Conservation (phyloP, 1,140 invertebrate genomes). For the Caenorhabditis briggsae region DNA sequence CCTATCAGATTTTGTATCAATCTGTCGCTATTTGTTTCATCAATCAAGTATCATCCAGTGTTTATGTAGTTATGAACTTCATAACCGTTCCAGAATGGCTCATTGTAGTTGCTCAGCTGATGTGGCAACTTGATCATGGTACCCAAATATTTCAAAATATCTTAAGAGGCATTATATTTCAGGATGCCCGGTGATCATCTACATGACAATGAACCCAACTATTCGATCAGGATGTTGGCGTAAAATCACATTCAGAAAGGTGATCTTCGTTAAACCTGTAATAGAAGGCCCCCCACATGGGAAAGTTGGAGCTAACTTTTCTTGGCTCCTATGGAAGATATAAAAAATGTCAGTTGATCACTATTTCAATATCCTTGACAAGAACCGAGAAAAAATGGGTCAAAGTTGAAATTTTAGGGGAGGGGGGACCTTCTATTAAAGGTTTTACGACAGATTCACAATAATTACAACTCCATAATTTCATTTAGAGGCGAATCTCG, state of each 20-base stretch:
- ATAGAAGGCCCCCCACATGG: too few relatives aligned
- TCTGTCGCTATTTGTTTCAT: constrained; percentile 11
- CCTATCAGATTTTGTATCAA: constrained; percentile 21
- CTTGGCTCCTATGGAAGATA: too few relatives aligned
- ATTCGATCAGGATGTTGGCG: constrained; percentile 7
- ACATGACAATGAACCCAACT: background rate
- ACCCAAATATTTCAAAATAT: background rate
- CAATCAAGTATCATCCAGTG: constrained; percentile 28
- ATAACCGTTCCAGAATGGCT: background rate
- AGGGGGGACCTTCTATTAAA: too few relatives aligned
- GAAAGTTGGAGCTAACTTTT: too few relatives aligned
- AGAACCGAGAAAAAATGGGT: too few relatives aligned
- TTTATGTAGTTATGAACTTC: constrained; percentile 17
- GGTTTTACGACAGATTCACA: background rate
- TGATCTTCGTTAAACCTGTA: background rate
- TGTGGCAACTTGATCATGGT: constrained; percentile 36
- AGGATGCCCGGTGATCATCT: constrained; percentile 16
- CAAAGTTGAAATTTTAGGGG: too few relatives aligned
- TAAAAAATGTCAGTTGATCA: too few relatives aligned
- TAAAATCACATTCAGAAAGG: background rate
- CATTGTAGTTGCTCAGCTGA: constrained; percentile 2
- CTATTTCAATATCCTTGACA: too few relatives aligned
- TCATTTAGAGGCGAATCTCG: constrained; percentile 18
- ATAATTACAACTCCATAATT: background rate
- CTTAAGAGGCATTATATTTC: too few relatives aligned